Evolutionary conservation across 2,113 vertebrate genomes (phyloP), one percentile per base, ranked within the genome.

Genomic region (Microtus pennsylvanicus): DNA sequence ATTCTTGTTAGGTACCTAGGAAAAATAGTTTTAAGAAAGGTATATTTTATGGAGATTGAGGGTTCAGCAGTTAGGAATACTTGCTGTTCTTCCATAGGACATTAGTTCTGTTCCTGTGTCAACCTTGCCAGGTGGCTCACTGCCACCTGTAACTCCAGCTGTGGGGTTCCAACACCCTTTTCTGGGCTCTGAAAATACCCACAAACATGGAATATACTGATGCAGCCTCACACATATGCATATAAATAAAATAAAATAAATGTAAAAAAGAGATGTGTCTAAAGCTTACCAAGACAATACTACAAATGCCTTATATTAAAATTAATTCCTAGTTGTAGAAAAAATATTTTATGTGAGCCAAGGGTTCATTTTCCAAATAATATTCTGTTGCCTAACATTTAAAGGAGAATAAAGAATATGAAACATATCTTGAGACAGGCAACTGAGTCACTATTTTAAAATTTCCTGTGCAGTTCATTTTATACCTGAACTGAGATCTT

Each of bases 381-480:
- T 83, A 61, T 21, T 72, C 4, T 74, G 35, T 42, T 16, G 21
- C 52, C 50, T 42, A 26, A 58, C 61, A 58, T 89, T 3, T 88
- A 35, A 93, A 16, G 47, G 38, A 6, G 10, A 92, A 63, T 16
- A 42, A 94, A 89, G 0, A 72, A 91, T 95, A 92, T 24, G 76
- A 97, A 95, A 65, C 1, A 42, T 87, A 96, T 74, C 42, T 83
- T 89, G 67, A 95, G 93, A 96, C 96, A 97, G 80, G 69, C 94
- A 95, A 95, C 97, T 92, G 28, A 87, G 58, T 93, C 96, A 69
- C 91, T 96, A 55, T 96, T 96, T 95, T 78, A 97, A 96, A 97
- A 92, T 30, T 17, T 33, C 14, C 6, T 63, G 47, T 91, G 63
- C 87, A 61, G 90, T 89, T 96, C 91, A 89, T 96, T 91, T 95